These are phyloP conservation scores for Eubucco bourcierii DNA, from an alignment of 2,113 vertebrate species.

Conservation along the genomic window DNA sequence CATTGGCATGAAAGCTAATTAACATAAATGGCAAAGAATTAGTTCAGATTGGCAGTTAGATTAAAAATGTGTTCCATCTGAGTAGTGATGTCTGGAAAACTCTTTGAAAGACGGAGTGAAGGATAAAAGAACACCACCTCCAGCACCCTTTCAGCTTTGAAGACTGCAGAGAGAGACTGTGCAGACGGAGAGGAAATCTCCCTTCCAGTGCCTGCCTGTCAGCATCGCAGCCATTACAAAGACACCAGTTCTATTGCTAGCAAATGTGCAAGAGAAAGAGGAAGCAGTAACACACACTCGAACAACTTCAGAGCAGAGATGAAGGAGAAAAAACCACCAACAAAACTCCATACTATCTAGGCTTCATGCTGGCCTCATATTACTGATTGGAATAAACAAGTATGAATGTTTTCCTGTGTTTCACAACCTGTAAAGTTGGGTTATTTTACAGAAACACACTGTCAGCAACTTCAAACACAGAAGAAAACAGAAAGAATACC, in stretches of 20 bases:
- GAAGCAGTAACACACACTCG: background rate
- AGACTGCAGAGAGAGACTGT: background rate
- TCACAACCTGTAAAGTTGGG: background rate
- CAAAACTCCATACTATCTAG: background rate
- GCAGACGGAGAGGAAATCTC: background rate
- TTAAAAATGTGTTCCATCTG: background rate
- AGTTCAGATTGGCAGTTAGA: background rate
- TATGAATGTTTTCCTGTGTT: background rate
- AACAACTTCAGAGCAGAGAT: background rate
- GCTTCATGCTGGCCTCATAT: background rate
- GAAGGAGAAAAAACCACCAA: background rate
- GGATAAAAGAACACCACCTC: background rate
- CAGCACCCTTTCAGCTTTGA: background rate
- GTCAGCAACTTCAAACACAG: background rate
- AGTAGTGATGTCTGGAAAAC: background rate
- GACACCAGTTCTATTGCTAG: background rate
- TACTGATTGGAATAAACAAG: background rate
- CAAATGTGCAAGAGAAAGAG: background rate
- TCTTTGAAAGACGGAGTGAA: background rate
- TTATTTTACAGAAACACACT: background rate
- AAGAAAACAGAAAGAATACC: slow-evolving; percentile 62
- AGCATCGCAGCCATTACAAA: background rate
- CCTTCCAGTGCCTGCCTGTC: background rate
- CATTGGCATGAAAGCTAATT: background rate
- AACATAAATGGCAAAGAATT: background rate